Base-by-base conservation (phyloP, 2,888 invertebrate species). In the Sphaerophoria taeniata region DNA sequence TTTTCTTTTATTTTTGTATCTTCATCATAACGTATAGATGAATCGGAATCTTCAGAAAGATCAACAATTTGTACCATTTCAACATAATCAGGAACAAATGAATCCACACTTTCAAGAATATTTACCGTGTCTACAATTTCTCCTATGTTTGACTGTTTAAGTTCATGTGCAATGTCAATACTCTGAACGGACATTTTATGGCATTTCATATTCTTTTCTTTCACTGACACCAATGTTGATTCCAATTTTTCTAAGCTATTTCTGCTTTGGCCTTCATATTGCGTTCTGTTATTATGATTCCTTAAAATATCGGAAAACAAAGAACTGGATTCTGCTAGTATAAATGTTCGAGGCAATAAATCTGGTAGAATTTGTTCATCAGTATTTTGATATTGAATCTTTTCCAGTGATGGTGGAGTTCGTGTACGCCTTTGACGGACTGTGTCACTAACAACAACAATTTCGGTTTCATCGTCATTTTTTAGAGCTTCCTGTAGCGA, bases 131-230 rank as follows among this genome's bases (percentile, higher is more conserved):
- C 92, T 24, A 93, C 91, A 87, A 93, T 90, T 87, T 92, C 90
- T 3, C 90, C 93, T 63, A 90, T 88, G 53, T 90, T 90, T 3
- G 90, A 89, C n/a, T 73, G 14, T 3, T 33, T 51, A 3, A 58
- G 12, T 14, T 81, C 75, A 16, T 36, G 53, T n/a, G 89, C 90
- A 58, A 91, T 80, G 24, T 88, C 90, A 47, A 91, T 90, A 72
- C 89, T 90, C 65, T 89, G 89, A 49, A 91, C 92, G 5, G 93
- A 92, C 87, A 95, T 94, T 78, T 94, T 93, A 14, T 95, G 94
- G 89, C 95, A 95, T 0, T 94, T 91, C 65, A 96, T 95, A 90
- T 96, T 95, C 89, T 93, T 94, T 89, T 94, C 96, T 12, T 96
- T 96, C 87, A 95, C 93, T 87, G 94, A 94, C 69, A 11, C 87